Conservation (phyloP, 2,888 invertebrate species). For the Diogma glabrata region DNA sequence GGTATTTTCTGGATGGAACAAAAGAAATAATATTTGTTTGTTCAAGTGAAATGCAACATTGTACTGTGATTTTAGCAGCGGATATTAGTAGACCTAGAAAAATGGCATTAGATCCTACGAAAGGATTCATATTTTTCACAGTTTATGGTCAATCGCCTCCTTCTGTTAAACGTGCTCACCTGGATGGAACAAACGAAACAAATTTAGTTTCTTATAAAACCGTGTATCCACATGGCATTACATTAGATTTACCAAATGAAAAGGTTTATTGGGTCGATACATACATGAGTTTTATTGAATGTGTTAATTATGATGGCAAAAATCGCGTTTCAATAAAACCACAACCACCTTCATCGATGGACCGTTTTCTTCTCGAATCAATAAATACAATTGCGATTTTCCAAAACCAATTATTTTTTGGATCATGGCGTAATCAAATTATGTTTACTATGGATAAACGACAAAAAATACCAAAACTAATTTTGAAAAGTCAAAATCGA, state of each 20-base stretch:
- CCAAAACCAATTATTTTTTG: conserved; percentile 60
- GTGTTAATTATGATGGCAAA: conserved; percentile 63
- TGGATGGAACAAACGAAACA: conserved; percentile 51
- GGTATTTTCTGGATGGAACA: conserved; percentile 67
- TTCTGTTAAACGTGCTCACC: conserved; percentile 46
- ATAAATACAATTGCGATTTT: conserved; percentile 61
- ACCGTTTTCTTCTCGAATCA: conserved; percentile 28
- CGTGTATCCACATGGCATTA: conserved; percentile 63
- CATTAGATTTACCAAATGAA: conserved; percentile 57
- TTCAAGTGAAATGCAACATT: conserved; percentile 46
- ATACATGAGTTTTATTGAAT: conserved; percentile 66
- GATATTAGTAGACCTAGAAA: conserved; percentile 57
- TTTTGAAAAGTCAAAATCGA: conserved; percentile 42
- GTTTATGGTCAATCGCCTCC: conserved; percentile 19
- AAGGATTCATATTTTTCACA: conserved; percentile 35
- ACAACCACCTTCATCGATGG: background rate
- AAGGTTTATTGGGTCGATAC: conserved; percentile 72
- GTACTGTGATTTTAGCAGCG: conserved; percentile 57
- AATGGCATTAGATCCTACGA: conserved; percentile 66
- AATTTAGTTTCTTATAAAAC: conserved; percentile 55
- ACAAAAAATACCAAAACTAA: conserved; percentile 37
- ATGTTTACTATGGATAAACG: conserved; percentile 51
- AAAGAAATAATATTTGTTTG: conserved; percentile 63
- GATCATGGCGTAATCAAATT: conserved; percentile 55
- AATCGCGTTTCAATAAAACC: conserved; percentile 25